These are phyloP conservation scores for Hyperopisus bebe DNA, from an alignment of 2,113 vertebrate genomes.

Conservation along the genomic window DNA sequence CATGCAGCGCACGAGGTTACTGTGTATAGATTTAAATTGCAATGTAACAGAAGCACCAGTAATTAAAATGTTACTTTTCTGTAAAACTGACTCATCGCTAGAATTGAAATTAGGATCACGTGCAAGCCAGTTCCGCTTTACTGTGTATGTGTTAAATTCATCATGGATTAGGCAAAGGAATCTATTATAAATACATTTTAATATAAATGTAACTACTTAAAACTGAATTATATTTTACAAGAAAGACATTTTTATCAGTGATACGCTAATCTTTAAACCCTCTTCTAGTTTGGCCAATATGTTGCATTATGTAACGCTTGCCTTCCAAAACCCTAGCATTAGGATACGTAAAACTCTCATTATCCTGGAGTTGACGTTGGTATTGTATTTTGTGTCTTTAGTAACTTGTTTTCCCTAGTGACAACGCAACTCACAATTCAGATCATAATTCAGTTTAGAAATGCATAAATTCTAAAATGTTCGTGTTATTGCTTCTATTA, in stretches of 20 bases:
- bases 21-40: background rate
- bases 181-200: background rate
- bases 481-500: background rate
- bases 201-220: background rate
- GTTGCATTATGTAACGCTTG: background rate
- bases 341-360: background rate
- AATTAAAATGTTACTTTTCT: background rate
- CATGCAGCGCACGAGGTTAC: background rate
- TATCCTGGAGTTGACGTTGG: background rate
- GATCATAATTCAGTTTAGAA: background rate
- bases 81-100: background rate
- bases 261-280: background rate
- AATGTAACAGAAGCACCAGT: background rate
- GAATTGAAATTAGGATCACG: background rate
- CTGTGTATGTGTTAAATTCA: background rate
- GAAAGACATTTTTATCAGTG: background rate
- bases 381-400: background rate
- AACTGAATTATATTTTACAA: background rate
- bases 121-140: background rate
- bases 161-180: background rate
- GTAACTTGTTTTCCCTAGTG: background rate
- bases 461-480: background rate
- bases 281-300: background rate
- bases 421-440: background rate
- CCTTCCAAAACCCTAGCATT: background rate